Conservation (phyloP, 2,797 vertebrate species). For the Gouania willdenowi region DNA sequence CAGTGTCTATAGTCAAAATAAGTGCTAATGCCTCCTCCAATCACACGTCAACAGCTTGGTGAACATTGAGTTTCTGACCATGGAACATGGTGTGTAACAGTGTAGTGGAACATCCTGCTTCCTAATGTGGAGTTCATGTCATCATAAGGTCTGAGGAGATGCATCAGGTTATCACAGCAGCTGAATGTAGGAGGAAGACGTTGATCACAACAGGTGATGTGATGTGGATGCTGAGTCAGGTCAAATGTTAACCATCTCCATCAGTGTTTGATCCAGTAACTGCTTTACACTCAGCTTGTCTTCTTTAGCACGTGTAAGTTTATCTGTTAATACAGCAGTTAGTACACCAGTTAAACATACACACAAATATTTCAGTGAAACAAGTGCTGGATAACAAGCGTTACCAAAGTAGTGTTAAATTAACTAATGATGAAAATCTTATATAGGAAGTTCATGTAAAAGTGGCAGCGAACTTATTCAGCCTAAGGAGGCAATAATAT, state of each 20-base stretch:
- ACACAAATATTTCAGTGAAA: slow-evolving; percentile 13
- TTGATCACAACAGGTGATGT: too few species aligned
- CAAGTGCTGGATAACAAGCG: slow-evolving; percentile 18
- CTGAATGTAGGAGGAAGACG: slow-evolving; percentile 3
- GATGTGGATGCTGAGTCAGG: slow-evolving; percentile 35
- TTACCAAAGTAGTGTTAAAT: too few species aligned
- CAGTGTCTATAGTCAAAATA: slow-evolving; percentile 24
- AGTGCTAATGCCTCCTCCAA: slow-evolving; percentile 65
- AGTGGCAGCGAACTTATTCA: too few species aligned
- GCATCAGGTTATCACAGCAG: slow-evolving; percentile 16
- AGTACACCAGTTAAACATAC: slow-evolving; percentile 39
- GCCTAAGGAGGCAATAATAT: too few species aligned
- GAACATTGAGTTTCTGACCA: slow-evolving; percentile 14
- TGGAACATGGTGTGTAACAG: slow-evolving; percentile 26
- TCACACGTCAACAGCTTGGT: slow-evolving; percentile 30
- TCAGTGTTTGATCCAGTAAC: slow-evolving; percentile 96
- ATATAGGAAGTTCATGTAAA: too few species aligned
- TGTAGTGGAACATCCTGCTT: slow-evolving; percentile 25
- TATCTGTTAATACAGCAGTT: slow-evolving; percentile 87
- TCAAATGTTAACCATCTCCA: slow-evolving; percentile 97
- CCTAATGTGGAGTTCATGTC: slow-evolving; percentile 13
- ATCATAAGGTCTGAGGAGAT: slow-evolving; percentile 14
- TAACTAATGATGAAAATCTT: too few species aligned
- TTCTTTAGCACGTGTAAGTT: slow-evolving; percentile 91
- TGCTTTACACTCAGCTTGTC: slow-evolving; percentile 91